A percentile compares a stretch with the other conserved stretches of the same genome.
phyloP scores from a whole-genome alignment of 30 jellyfish, hydroid and myxozoan genomes.

The Aurelia aurita complex sp. Pacific region DNA sequence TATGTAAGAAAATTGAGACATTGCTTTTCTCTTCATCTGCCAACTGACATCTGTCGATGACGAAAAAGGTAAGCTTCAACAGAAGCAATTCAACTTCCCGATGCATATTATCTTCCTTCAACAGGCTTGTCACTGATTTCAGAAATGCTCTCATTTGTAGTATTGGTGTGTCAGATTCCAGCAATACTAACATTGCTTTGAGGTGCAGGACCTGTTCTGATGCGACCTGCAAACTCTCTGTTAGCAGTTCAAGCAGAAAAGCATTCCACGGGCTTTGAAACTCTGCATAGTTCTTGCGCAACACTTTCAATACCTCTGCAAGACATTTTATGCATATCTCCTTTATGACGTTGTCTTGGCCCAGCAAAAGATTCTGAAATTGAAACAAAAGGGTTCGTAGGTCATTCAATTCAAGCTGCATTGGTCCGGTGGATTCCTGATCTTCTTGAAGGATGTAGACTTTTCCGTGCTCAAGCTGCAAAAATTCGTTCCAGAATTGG shows the following conservation, averaged over 20 bases:
- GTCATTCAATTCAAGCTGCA: conserved; percentile 2
- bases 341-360: conserved; percentile 10
- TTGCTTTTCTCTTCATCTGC: conserved; percentile 6
- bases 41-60: background rate
- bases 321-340: conserved; percentile 12
- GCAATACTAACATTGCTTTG: background rate
- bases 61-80: conserved; percentile 3
- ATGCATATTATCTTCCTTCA: background rate
- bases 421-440: background rate
- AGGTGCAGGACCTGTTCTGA: conserved; percentile 1
- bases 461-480: background rate
- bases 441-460: background rate
- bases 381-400: conserved; percentile 13
- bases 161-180: background rate
- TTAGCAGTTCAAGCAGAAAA: conserved; percentile 15
- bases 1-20: conserved; percentile 15
- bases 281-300: background rate
- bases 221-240: background rate
- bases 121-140: conserved; percentile 8
- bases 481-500: conserved; percentile 30
- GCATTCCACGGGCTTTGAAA: conserved; percentile 48
- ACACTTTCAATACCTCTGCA: background rate
- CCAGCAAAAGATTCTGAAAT: conserved; percentile 31
- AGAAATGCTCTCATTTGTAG: background rate
- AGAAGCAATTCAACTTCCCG: background rate